Evolutionary conservation across 2,888 invertebrate species (phyloP).

Genomic region (Kuschelorhynchus macadamiae): DNA sequence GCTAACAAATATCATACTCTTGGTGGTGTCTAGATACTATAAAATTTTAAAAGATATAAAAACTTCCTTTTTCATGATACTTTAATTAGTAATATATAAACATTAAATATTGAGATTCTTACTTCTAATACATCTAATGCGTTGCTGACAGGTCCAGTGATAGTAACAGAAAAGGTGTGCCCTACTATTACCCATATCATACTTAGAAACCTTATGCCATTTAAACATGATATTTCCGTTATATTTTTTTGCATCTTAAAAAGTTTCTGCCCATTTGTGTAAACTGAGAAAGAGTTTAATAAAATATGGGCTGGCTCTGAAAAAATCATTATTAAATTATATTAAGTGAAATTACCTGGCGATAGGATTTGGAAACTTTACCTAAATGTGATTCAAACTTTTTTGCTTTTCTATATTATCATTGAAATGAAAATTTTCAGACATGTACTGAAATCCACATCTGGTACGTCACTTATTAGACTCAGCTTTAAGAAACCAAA

Average conservation of each 20-base stretch:
- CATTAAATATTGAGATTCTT: no score
- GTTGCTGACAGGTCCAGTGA: slow-evolving; percentile 49
- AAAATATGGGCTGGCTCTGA: slow-evolving; percentile 33
- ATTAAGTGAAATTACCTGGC: not conserved
- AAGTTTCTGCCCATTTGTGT: slow-evolving; percentile 46
- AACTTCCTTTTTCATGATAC: no score
- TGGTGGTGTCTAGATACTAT: slow-evolving; percentile 43
- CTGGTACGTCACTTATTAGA: no score
- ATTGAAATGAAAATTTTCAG: no score
- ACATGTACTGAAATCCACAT: no score
- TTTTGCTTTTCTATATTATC: no score
- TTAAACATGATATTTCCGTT: slow-evolving; percentile 46
- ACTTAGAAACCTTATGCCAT: slow-evolving; percentile 62
- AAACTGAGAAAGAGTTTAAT: slow-evolving; percentile 46
- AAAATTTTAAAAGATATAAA: slow-evolving; percentile 15
- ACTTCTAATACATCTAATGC: slow-evolving; percentile 42
- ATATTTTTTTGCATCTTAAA: slow-evolving; percentile 39
- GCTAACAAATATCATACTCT: slow-evolving; percentile 50
- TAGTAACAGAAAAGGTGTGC: slow-evolving; percentile 61
- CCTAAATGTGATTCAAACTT: no score
- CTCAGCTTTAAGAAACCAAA: no score
- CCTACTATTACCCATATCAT: slow-evolving; percentile 70
- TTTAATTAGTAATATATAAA: no score
- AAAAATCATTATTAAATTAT: slow-evolving; percentile 8
- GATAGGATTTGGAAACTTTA: no score